Base-by-base conservation (phyloP, 2,113 vertebrate species). In the Atractosteus spatula region DNA sequence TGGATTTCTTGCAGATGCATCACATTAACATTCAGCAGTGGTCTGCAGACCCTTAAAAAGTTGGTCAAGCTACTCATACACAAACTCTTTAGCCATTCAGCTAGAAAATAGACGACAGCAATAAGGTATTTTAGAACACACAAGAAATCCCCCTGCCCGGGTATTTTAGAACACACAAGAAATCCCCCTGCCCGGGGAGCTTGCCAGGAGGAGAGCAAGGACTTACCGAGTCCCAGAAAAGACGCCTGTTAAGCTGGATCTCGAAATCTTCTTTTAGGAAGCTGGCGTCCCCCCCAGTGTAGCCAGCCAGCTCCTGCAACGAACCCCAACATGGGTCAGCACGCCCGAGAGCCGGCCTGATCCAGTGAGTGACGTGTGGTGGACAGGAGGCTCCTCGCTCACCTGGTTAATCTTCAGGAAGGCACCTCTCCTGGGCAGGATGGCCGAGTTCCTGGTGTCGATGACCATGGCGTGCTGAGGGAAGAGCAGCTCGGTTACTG, bases 191-290 rank as follows among this genome's bases (percentile, higher is more conserved):
- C 3, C 3, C 2, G 47, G 47, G 11, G 14, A n/a, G 3, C 17
- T 54, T n/a, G 12, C 55, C 69, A 43, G n/a, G 41, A 62, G 72
- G 43, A 72, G 5, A 3, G 3, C 6, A 11, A 14, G 29, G 11
- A 72, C 91, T 89, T 87, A 99, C 97, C 0, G 94, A 96, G 72
- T 97, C 96, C 81, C 93, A 91, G 54, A 94, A 0, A 8, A 98
- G 91, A 0, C 86, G 89, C 54, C 85, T 94, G 77, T 98, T 99
- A 63, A 98, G 14, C 83, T 99, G 97, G 11, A 98, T 86, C 81
- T 98, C 96, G 74, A 98, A 91, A 12, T 98, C 97, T 71, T 99
- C 97, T 29, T 99, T 99, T 0, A 99, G 73, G 83, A 98, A 98
- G 78, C 86, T 93, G 86, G 95, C 93, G 0, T 98, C 96, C 62